Base-by-base conservation (phyloP, 2,888 invertebrate species). In the Sphaeridia pumilis region DNA sequence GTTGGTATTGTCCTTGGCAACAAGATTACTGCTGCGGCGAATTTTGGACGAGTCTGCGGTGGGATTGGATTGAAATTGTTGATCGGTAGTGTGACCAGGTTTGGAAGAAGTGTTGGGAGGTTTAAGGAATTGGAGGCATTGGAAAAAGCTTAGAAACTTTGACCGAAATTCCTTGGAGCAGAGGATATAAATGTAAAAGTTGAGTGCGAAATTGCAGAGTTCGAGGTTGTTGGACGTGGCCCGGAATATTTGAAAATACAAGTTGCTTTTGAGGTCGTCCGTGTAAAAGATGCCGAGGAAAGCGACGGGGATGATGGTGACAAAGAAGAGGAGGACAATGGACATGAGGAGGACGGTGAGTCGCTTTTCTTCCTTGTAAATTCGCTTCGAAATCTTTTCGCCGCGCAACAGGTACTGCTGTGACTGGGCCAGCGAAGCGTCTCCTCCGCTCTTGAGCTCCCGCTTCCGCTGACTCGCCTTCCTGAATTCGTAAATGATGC, bases 181-280 rank as follows among this genome's bases (percentile, higher is more conserved):
- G 54, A 71, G 60, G 51, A 71, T 69, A 56, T 71, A 72, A 48
- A 75, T 68, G 66, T 74, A 75, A 59, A 75, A 75, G 60, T 75
- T 75, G 56, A 74, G 68, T 2, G 74, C 72, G 60, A 73, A 75
- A 63, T 74, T 75, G 50, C 73, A 69, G 47, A 74, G 67, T 58
- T 75, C 75, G 46, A 74, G 58, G 28, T 70, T 62, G 58, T 75
- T 74, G 7, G 73, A 71, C 28, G 72, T 65, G 7, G 74, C 73
- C 41, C 73, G 68, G 59, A 74, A 72, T 17, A 72, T 66, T 67
- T 74, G 70, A 49, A 64, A 64, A 12, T 46, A 49, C 41, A 61
- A 53, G 53, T 63, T 61, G 24, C 52, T 45, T 17, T 68, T 65
- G 36, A 66, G 60, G 21, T 67, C 66, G 50, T 73, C 70, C 4